Evolutionary conservation across 2,888 invertebrate genomes (phyloP).

Genomic region (Aleiodes alternator): DNA sequence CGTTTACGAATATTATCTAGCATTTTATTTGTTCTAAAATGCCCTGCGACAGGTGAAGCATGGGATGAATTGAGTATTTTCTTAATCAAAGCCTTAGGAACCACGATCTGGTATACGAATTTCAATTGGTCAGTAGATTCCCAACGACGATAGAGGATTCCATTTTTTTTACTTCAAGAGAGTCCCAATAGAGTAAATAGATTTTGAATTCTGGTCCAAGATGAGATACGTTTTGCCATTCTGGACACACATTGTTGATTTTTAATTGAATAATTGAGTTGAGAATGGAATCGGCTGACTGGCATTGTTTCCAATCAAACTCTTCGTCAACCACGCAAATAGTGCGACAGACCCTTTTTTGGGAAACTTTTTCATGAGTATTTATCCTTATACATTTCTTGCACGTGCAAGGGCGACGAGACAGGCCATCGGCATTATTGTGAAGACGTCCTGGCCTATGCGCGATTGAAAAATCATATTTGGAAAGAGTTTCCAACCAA

Average conservation of each 20-base stretch:
- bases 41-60: background rate
- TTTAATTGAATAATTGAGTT: background rate
- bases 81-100: background rate
- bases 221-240: background rate
- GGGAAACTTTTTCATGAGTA: background rate
- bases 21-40: slow-evolving; percentile 2
- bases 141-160: background rate
- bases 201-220: slow-evolving; percentile 4
- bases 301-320: background rate
- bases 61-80: background rate
- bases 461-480: slow-evolving; percentile 22
- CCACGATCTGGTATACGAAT: background rate
- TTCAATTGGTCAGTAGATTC: background rate
- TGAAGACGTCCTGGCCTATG: slow-evolving; percentile 3
- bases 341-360: background rate
- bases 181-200: background rate
- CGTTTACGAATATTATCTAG: background rate
- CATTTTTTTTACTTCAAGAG: background rate
- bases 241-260: background rate
- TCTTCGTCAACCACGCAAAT: background rate
- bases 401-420: background rate
- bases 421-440: slow-evolving; percentile 19
- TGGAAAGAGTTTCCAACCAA: too few relatives aligned
- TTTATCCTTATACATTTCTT: background rate
- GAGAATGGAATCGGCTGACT: background rate